phyloP scores from a whole-genome alignment of 2,797 vertebrate genomes.

The Artibeus jamaicensis region DNA sequence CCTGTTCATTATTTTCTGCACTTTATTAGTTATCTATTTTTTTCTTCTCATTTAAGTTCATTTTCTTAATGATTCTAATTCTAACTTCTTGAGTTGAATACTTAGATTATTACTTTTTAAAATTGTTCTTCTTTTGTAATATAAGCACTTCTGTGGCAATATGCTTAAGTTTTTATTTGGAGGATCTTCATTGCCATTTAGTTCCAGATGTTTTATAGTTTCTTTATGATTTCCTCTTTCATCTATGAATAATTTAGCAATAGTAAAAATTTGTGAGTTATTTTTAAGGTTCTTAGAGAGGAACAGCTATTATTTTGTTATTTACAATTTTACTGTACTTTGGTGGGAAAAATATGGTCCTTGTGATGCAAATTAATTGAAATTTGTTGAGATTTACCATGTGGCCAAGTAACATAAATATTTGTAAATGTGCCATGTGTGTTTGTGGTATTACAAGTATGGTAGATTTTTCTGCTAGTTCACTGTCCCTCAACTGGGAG shows the following conservation, averaged over 20 bases:
- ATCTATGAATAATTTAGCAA: slow-evolving; percentile 53
- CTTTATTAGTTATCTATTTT: background rate
- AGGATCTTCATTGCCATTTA: background rate
- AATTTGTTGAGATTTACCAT: background rate
- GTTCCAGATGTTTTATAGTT: slow-evolving; percentile 29
- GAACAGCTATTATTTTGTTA: slow-evolving; percentile 41
- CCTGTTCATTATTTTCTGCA: background rate
- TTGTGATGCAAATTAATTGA: slow-evolving; percentile 10
- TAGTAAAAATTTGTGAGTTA: background rate
- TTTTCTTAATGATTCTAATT: background rate
- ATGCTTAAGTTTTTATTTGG: background rate
- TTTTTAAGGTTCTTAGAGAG: slow-evolving; percentile 48
- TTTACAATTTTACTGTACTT: slow-evolving; percentile 16
- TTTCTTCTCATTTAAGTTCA: background rate
- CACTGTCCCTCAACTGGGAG: background rate
- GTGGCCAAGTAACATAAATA: background rate
- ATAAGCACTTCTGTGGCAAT: background rate
- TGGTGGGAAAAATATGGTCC: background rate
- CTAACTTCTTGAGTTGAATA: background rate
- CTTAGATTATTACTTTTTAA: background rate
- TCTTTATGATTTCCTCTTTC: slow-evolving; percentile 28
- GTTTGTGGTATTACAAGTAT: background rate
- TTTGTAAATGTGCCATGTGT: background rate
- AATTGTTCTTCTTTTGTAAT: background rate
- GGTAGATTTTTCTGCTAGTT: background rate